phyloP scores from a whole-genome alignment of 2,113 vertebrate species.

The Aviceda subcristata region DNA sequence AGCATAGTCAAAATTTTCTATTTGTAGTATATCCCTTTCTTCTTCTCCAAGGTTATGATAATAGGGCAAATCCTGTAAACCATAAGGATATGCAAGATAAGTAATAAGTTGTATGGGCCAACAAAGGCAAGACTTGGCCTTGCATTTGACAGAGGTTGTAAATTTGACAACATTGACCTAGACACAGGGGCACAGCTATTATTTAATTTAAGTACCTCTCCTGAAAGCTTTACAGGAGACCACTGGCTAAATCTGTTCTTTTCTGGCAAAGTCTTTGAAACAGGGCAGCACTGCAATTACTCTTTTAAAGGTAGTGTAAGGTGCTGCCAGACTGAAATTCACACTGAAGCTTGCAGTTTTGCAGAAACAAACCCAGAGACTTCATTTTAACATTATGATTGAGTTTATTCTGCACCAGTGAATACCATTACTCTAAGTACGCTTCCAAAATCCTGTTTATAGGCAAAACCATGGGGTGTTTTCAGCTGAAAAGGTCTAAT shows the following conservation, averaged over 20 bases:
- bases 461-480: conserved; percentile 10
- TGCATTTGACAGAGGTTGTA: conserved; percentile 18
- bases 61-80: background rate
- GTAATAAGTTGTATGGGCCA: background rate
- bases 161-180: conserved; percentile 31
- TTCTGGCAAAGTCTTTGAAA: background rate
- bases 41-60: background rate
- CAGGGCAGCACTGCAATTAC: background rate
- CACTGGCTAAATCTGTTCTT: background rate
- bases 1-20: background rate
- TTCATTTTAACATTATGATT: conserved; percentile 15
- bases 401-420: conserved; percentile 21
- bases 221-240: background rate
- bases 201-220: background rate
- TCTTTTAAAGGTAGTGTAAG: background rate
- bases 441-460: background rate
- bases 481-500: background rate
- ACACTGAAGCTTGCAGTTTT: background rate
- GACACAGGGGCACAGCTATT: background rate
- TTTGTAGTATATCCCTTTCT: background rate
- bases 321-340: background rate
- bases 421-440: background rate
- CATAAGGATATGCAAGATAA: background rate
- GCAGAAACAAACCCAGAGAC: background rate
- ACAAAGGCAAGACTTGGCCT: background rate